Base-by-base conservation (phyloP, 2,888 invertebrate species). In the Suillia variegata region DNA sequence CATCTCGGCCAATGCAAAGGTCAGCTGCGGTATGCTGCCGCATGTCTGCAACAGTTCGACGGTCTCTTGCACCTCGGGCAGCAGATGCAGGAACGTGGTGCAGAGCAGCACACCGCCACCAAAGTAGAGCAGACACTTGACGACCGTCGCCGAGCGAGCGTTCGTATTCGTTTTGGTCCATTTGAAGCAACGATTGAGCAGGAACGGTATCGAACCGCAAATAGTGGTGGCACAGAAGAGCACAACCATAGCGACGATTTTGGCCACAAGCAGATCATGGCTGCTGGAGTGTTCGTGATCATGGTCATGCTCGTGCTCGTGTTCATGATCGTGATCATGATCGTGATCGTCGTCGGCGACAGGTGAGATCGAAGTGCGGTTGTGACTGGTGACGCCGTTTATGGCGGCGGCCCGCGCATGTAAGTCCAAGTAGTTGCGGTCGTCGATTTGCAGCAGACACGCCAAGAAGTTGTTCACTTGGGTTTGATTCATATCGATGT, bases 51-150 rank as follows among this genome's bases (percentile, higher is more conserved):
- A 81, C 52, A 84, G 79, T n/a, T 85, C 83, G 10, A 92, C 85
- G 58, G 86, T 86, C 70, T 92, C 89, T 10, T 86, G 82, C 0
- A 93, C 89, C 83, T 93, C 93, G 1, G 93, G 93, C 57, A 93
- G 82, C 70, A 94, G 83, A 73, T 94, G 93, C 66, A 92, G 80
- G 75, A 94, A 92, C 3, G 92, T 92, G 2, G 93, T 93, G 63
- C 89, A 88, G 38, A 94, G 82, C 17, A 94, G 82, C 0, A 93
- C 93, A 10, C 93, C 93, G n/a, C 93, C 93, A 15, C 93, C 93
- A 66, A 93, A 89, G n/a, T 91, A 89, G 20, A 93, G 82, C 21
- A 92, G 79, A 17, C 88, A 81, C 71, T 87, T 84, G 24, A 89
- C 87, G 18, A 85, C 70, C 13, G 67, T 75, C 8, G 78, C 78